Percentiles rank a stretch among this genome's conserved stretches.
Evolutionary conservation across 2,113 vertebrate genomes (phyloP).

Genomic region (Cyanistes caeruleus): DNA sequence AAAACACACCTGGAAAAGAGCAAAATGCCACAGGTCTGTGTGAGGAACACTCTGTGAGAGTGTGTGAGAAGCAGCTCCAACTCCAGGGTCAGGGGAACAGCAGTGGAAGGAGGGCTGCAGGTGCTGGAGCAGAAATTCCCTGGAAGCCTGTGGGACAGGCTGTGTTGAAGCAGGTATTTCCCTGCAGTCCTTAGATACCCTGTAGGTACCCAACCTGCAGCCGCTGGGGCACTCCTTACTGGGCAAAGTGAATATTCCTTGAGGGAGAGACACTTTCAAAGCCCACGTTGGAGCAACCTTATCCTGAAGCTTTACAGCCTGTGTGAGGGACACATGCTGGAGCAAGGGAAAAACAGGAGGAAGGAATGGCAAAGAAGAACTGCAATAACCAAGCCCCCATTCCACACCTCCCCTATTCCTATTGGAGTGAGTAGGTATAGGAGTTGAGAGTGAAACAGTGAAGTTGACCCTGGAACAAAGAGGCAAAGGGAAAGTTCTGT

Average conservation of each 20-base stretch:
- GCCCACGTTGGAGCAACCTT: background rate
- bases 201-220: background rate
- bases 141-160: background rate
- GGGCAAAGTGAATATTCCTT: background rate
- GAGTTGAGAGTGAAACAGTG: background rate
- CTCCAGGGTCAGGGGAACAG: background rate
- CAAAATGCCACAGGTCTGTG: accelerated
- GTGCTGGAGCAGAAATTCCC: background rate
- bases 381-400: background rate
- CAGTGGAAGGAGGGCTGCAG: background rate
- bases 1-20: background rate
- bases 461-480: background rate
- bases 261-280: accelerated
- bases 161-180: background rate
- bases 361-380: background rate
- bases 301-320: background rate
- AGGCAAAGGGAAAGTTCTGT: background rate
- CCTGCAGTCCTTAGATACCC: too few relatives aligned
- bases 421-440: background rate
- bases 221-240: accelerated
- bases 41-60: background rate
- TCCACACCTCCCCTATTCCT: background rate
- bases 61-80: background rate
- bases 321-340: background rate
- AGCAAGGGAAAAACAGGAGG: background rate